Conservation (phyloP, 2,888 invertebrate genomes). For the Beris morrisii region DNA sequence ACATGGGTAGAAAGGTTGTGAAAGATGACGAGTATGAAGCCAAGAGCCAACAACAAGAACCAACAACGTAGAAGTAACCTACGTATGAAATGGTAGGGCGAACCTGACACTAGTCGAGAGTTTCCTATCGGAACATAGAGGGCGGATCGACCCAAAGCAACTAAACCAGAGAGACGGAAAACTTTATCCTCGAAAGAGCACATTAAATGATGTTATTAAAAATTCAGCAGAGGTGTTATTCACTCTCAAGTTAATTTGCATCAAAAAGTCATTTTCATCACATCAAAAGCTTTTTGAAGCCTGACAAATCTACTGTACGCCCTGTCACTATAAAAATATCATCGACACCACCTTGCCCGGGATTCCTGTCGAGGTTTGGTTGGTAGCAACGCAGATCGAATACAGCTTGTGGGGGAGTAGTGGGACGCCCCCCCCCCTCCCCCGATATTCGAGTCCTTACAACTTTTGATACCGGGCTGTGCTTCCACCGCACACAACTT, state of each 20-base stretch:
- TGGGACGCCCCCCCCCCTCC: background rate
- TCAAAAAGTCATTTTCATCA: constrained; percentile 39
- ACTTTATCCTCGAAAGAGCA: constrained; percentile 24
- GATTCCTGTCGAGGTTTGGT: background rate
- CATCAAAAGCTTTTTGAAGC: constrained; percentile 37
- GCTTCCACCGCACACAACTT: background rate
- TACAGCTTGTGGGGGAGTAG: background rate
- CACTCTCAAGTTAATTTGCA: constrained; percentile 38
- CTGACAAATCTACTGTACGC: constrained; percentile 35
- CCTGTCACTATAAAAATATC: constrained; percentile 29
- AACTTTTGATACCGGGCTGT: constrained; percentile 5
- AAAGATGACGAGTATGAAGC: too few species aligned
- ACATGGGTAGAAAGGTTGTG: too few species aligned
- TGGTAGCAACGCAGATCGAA: background rate
- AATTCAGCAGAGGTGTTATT: constrained; percentile 33
- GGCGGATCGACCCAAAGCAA: background rate
- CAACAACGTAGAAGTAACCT: too few species aligned
- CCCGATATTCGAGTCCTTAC: background rate
- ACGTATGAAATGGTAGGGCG: too few species aligned
- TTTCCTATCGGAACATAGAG: too few species aligned
- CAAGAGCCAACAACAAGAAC: too few species aligned
- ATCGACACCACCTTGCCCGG: constrained; percentile 25
- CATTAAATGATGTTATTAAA: constrained; percentile 33
- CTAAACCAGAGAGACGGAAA: constrained; percentile 8
- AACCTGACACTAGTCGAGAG: too few species aligned